phyloP scores from a whole-genome alignment of 1,140 invertebrate species.

The Lepidurus apus region DNA sequence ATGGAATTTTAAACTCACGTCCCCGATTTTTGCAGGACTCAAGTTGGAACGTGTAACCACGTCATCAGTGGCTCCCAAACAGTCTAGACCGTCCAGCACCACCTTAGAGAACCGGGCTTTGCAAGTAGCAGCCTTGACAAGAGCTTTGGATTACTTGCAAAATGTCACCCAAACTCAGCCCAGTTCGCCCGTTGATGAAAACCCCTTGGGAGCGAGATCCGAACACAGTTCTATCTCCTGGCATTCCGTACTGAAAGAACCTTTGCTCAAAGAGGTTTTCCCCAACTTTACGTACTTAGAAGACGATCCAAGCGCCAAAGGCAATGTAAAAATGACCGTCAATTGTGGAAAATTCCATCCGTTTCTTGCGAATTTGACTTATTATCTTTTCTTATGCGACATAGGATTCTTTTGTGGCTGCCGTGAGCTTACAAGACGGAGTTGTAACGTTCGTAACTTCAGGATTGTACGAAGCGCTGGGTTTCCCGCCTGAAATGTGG shows the following conservation, averaged over 20 bases:
- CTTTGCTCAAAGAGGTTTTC: neutral
- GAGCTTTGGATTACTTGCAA: constrained; percentile 31
- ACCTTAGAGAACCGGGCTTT: constrained; percentile 27
- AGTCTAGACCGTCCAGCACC: neutral
- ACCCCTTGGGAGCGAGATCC: neutral
- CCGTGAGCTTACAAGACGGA: constrained; percentile 75
- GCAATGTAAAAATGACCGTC: constrained; percentile 20
- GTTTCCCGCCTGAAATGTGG: constrained; percentile 76
- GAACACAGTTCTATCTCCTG: constrained; percentile 27
- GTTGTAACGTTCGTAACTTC: constrained; percentile 69
- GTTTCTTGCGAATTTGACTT: neutral
- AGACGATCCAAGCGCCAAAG: constrained; percentile 23
- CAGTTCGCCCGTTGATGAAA: neutral
- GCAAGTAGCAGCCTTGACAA: constrained; percentile 30
- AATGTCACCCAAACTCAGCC: constrained; percentile 1
- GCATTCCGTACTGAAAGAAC: constrained; percentile 29
- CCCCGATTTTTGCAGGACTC: neutral
- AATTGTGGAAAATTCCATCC: too few relatives aligned
- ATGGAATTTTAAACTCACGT: neutral
- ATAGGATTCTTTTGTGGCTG: constrained; percentile 64
- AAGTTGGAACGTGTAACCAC: neutral
- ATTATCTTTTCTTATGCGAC: constrained; percentile 42
- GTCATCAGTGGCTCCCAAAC: neutral
- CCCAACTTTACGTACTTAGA: constrained; percentile 28
- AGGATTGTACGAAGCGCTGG: constrained; percentile 61